Conservation (phyloP, 2,888 invertebrate genomes). For the Plebejus melissa region DNA sequence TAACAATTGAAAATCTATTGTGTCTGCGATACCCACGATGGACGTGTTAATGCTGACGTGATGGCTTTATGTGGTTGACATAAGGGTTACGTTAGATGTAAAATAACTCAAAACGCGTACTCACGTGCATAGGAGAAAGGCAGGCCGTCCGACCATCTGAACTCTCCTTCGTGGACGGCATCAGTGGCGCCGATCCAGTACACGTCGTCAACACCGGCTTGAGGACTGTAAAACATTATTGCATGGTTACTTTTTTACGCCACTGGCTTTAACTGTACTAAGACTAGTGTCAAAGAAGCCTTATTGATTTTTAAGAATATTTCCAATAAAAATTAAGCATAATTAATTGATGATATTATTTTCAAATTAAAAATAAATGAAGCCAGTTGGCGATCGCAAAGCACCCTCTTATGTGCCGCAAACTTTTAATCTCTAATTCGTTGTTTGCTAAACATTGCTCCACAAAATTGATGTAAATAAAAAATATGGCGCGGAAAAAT, state of each 20-base stretch:
- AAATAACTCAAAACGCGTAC: conserved; percentile 47
- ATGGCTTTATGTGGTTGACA: no score
- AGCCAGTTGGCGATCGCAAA: background rate
- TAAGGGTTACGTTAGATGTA: no score
- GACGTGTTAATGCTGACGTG: no score
- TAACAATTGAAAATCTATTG: no score
- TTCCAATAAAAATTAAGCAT: no score
- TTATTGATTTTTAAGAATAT: background rate
- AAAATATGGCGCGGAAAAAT: background rate
- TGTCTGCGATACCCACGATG: no score
- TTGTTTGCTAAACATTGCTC: background rate
- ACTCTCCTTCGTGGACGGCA: conserved; percentile 86
- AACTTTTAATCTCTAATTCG: background rate
- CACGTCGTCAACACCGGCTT: conserved; percentile 82
- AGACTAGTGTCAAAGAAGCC: background rate
- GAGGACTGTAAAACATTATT: conserved; percentile 73
- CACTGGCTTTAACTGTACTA: background rate
- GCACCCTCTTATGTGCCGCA: background rate
- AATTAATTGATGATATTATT: background rate
- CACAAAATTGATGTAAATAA: background rate
- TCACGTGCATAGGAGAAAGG: conserved; percentile 87
- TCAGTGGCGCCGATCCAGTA: conserved; percentile 92
- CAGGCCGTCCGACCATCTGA: conserved; percentile 87
- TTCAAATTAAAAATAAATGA: background rate
- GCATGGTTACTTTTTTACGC: background rate